phyloP scores from a whole-genome alignment of 2,888 invertebrate genomes.

The Oxycera nigricornis region DNA sequence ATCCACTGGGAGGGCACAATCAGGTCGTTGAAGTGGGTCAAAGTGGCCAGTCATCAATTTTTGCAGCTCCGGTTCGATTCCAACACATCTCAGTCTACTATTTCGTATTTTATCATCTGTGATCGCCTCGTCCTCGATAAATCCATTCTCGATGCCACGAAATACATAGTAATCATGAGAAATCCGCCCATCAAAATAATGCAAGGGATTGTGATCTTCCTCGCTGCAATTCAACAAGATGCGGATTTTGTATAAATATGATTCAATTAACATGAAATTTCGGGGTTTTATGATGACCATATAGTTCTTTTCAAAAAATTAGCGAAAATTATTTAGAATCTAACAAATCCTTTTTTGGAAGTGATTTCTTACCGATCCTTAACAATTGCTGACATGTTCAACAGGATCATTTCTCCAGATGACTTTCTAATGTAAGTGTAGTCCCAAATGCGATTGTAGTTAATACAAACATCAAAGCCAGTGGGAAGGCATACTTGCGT shows the following conservation, averaged over 20 bases:
- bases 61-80: conserved; percentile 70
- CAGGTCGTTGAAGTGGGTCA: conserved; percentile 44
- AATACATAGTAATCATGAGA: conserved; percentile 49
- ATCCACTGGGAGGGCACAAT: conserved; percentile 53
- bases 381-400: conserved; percentile 49
- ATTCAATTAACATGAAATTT: too few species aligned
- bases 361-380: conserved; percentile 45
- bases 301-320: too few species aligned
- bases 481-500: conserved; percentile 66
- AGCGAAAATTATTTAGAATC: too few species aligned
- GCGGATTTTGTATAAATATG: too few species aligned
- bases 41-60: conserved; percentile 65
- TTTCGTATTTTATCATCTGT: conserved; percentile 46
- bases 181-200: conserved; percentile 47
- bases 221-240: conserved; percentile 41
- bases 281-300: too few species aligned
- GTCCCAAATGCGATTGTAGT: conserved; percentile 53
- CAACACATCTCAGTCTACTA: conserved; percentile 62
- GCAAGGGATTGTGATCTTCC: conserved; percentile 45
- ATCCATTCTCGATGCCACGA: conserved; percentile 41
- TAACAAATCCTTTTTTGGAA: background rate
- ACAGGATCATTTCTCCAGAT: conserved; percentile 45
- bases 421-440: conserved; percentile 49
- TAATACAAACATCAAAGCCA: conserved; percentile 53
- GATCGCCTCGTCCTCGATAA: conserved; percentile 25